Conservation (phyloP, 2,888 invertebrate species). For the Malthinus seriepunctatus region DNA sequence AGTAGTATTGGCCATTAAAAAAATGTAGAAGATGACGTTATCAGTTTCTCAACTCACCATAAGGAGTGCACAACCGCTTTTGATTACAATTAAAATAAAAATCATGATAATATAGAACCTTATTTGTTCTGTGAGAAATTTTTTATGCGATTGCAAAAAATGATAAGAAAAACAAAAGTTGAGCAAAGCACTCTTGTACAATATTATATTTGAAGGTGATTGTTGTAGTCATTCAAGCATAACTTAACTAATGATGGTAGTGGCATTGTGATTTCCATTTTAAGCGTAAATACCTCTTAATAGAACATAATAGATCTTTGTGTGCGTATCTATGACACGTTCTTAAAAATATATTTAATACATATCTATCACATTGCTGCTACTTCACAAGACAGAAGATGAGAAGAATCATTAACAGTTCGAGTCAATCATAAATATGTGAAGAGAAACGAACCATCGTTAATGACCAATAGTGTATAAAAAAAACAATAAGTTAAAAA, state of each 20-base stretch:
- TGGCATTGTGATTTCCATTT: constrained; percentile 41
- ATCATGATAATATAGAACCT: neutral
- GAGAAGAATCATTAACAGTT: neutral
- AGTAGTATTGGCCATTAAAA: too few relatives aligned
- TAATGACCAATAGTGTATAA: constrained; percentile 16
- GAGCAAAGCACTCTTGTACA: too few relatives aligned
- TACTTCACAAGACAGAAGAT: neutral
- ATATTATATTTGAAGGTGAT: constrained; percentile 11
- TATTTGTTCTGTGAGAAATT: neutral
- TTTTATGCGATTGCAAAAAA: neutral
- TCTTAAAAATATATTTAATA: neutral
- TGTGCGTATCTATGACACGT: constrained; percentile 31
- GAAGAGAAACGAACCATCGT: neutral
- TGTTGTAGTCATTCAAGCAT: constrained; percentile 32
- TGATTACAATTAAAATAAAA: too few relatives aligned
- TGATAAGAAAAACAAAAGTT: neutral
- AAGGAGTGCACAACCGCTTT: too few relatives aligned
- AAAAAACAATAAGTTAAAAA: constrained; percentile 30
- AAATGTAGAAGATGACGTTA: too few relatives aligned
- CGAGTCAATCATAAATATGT: neutral
- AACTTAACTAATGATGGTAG: constrained; percentile 43
- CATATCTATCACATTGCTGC: neutral
- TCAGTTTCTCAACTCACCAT: too few relatives aligned
- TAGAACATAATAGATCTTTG: constrained; percentile 34
- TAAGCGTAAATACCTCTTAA: constrained; percentile 39